phyloP scores from a whole-genome alignment of 2,113 vertebrate genomes.

The Myiagra hebetior region DNA sequence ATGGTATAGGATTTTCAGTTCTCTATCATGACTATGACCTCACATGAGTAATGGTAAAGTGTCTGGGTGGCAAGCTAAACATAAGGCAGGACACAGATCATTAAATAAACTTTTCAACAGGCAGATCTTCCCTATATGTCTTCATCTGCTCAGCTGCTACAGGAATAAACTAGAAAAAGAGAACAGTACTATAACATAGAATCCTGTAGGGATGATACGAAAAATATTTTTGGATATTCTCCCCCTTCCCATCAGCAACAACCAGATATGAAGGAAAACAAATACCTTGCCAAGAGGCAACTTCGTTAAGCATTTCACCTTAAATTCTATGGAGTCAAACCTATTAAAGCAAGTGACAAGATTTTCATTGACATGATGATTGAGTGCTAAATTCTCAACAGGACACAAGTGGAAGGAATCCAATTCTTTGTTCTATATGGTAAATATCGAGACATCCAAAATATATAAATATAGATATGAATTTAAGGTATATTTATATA shows the following conservation, averaged over 20 bases:
- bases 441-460: neutral
- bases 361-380: slow-evolving; percentile 17
- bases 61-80: neutral
- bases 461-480: neutral
- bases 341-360: neutral
- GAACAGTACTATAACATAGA: neutral
- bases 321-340: neutral
- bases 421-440: neutral
- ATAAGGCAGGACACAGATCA: neutral
- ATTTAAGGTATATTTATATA: neutral
- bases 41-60: neutral
- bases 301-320: neutral
- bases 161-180: neutral
- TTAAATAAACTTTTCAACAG: neutral
- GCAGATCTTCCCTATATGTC: neutral
- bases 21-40: neutral
- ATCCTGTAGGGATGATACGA: neutral
- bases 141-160: neutral
- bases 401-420: neutral
- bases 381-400: slow-evolving; percentile 7
- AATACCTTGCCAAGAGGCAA: neutral
- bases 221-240: neutral
- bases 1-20: neutral
- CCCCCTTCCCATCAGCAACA: neutral
- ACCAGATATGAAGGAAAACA: neutral